Conservation (phyloP, 2,113 vertebrate species). For the Heterocephalus glaber region DNA sequence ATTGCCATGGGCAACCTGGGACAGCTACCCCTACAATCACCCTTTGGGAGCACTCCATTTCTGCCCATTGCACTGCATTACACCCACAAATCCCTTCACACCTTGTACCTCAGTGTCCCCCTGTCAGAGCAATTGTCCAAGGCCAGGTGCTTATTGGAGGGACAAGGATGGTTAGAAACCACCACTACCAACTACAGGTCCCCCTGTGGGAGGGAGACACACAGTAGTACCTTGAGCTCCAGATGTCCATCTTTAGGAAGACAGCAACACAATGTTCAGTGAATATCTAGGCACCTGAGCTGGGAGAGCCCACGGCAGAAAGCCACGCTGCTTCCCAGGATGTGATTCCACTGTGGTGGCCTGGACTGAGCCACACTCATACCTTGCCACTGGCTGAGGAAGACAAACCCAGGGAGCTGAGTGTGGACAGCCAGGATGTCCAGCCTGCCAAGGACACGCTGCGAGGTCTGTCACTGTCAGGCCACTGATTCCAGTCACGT, state of each 20-base stretch:
- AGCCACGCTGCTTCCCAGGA: neutral
- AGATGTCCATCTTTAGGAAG: neutral
- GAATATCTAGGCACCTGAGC: neutral
- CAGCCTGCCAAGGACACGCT: neutral
- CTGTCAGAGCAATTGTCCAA: neutral
- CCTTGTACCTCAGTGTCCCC: accelerated
- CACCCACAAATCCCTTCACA: neutral
- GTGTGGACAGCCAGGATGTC: neutral
- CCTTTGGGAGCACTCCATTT: neutral
- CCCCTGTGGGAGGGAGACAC: neutral
- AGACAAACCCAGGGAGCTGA: neutral
- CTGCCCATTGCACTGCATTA: neutral
- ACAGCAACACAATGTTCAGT: neutral
- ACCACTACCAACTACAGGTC: neutral
- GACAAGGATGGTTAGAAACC: neutral
- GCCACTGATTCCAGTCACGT: neutral
- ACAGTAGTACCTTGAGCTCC: accelerated
- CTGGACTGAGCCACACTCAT: neutral
- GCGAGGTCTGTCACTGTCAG: neutral
- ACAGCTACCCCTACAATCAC: neutral
- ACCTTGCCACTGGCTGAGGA: neutral
- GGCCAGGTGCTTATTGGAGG: accelerated
- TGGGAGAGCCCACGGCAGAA: neutral
- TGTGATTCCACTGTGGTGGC: too few relatives aligned
- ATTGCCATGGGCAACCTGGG: too few relatives aligned